phyloP scores from a whole-genome alignment of 2,797 vertebrate genomes.

The Lycodopsis pacificus region DNA sequence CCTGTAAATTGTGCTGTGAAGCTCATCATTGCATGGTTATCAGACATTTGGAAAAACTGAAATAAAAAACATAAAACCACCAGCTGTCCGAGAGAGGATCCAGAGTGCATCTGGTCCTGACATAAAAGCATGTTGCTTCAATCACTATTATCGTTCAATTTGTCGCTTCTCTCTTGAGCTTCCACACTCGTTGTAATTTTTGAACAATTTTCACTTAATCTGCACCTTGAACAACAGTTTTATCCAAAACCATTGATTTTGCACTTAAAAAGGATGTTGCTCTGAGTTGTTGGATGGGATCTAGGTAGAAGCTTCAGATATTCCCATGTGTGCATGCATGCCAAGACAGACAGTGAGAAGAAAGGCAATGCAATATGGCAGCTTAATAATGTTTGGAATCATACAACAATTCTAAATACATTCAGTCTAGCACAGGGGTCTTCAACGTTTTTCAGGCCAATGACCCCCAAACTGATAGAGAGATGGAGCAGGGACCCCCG shows the following conservation, averaged over 20 bases:
- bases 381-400: constrained; percentile 3
- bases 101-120: constrained; percentile 22
- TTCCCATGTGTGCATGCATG: not conserved
- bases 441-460: too few relatives aligned
- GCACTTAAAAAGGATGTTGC: constrained; percentile 17
- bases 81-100: constrained; percentile 23
- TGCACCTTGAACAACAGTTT: constrained; percentile 13
- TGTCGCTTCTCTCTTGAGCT: constrained; percentile 2
- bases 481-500: too few relatives aligned
- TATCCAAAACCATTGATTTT: constrained; percentile 18
- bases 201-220: constrained; percentile 19
- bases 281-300: constrained; percentile 23
- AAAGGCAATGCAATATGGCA: not conserved
- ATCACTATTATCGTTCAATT: constrained; percentile 27
- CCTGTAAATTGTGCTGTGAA: constrained; percentile 38
- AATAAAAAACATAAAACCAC: constrained; percentile 13
- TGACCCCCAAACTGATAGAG: too few relatives aligned
- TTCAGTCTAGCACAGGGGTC: too few relatives aligned
- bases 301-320: constrained; percentile 15
- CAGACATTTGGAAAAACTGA: constrained; percentile 4
- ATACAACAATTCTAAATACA: not conserved
- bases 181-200: constrained; percentile 14
- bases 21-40: constrained; percentile 45
- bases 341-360: not conserved
- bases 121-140: constrained; percentile 34